Base-by-base conservation (phyloP, 2,888 invertebrate genomes). In the Periphyllus acericola region DNA sequence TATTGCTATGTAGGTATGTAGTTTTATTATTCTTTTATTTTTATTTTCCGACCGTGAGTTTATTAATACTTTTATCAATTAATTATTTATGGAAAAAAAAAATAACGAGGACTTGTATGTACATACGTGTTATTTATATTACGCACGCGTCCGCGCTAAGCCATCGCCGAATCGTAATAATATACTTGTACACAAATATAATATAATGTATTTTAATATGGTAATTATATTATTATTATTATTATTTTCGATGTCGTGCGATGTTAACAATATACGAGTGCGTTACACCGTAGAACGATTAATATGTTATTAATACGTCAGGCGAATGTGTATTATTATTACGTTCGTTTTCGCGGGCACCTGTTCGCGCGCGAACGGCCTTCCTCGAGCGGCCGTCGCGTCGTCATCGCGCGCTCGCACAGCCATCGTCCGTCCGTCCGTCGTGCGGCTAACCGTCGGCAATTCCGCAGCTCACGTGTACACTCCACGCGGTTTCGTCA, bases 331-430 rank as follows among this genome's bases (percentile, higher is more conserved):
- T 46, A 14, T 29, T 68, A 11, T 68, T 68, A 14, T 71, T 32
- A 14, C 71, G 71, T 71, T 71, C 21, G 36, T 74, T 74, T 74
- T 74, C 36, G 74, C 74, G 74, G 34, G 21, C 32, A 25, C 74
- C 36, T 25, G 74, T 36, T 34, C n/a, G 21, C 74, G 21, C 21
- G 36, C 21, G 72, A n/a, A n/a, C 34, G 72, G 19, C 34, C 17
- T 34, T 32, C 36, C 36, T 19, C 36, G 34, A 36, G 3, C 36
- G 11, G 32, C 5, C 72, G 72, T 21, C 11, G 72, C 36, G 32
- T 36, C 72, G 34, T 21, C 72, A 5, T 19, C 34, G 34, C 34
- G 34, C 34, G 72, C 72, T 4, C 72, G 21, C 19, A 32, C 71
- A 19, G 34, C 71, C 32, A 19, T 34, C 34, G 32, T 19, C 71